phyloP scores from a whole-genome alignment of 2,113 vertebrate species.

The Erythrocercus mccallii region DNA sequence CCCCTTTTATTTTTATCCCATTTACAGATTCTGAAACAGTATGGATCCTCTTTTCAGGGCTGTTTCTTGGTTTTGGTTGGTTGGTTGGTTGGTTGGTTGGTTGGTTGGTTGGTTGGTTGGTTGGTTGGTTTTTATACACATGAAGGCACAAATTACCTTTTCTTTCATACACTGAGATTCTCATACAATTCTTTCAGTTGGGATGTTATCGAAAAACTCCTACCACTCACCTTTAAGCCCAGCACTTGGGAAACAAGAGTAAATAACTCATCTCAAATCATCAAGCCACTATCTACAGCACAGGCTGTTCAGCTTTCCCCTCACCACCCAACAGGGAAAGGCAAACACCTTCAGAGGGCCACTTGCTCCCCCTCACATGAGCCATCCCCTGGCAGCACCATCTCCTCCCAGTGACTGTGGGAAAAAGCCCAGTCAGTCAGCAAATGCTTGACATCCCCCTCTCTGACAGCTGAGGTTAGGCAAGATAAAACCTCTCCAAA shows the following conservation, averaged over 20 bases:
- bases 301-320: background rate
- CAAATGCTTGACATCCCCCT: background rate
- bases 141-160: background rate
- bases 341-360: background rate
- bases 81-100: background rate
- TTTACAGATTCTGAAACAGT: background rate
- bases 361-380: fast-evolving
- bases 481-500: background rate
- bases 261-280: background rate
- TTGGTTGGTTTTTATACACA: background rate
- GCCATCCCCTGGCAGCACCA: background rate
- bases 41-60: background rate
- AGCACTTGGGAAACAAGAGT: background rate
- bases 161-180: background rate
- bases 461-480: background rate
- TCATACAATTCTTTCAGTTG: background rate
- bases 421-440: background rate
- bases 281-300: background rate
- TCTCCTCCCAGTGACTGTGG: background rate
- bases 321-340: background rate
- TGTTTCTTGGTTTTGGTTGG: background rate
- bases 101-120: background rate
- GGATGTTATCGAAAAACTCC: background rate
- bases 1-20: background rate
- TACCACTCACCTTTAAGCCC: background rate